These are phyloP conservation scores for Amphipoea oculea DNA, from an alignment of 2,888 invertebrate species.

Conservation along the genomic window DNA sequence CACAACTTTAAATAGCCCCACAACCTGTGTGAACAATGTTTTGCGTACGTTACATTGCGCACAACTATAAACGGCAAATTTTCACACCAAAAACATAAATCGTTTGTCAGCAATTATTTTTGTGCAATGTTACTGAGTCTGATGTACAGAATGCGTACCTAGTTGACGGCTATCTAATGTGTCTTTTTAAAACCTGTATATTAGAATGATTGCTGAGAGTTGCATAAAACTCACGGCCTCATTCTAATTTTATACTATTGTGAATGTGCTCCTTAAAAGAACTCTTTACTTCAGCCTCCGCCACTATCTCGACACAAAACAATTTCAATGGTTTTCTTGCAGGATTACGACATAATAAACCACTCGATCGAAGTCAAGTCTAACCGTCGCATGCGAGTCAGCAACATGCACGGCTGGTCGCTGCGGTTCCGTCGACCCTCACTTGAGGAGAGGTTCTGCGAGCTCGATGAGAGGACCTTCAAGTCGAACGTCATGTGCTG, in stretches of 20 bases:
- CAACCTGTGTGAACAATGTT: too few species aligned
- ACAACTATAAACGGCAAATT: too few species aligned
- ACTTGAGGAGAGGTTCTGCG: conserved; percentile 96
- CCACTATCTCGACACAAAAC: neutral
- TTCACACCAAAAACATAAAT: too few species aligned
- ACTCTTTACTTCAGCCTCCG: neutral
- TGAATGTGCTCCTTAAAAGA: neutral
- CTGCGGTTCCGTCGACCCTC: conserved; percentile 95
- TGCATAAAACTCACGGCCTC: neutral
- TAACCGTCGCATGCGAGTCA: conserved; percentile 96
- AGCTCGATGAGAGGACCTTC: conserved; percentile 97
- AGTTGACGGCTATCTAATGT: too few species aligned
- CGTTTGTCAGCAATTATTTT: too few species aligned
- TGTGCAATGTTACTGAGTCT: too few species aligned
- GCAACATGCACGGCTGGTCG: conserved; percentile 96
- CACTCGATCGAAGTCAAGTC: conserved; percentile 97
- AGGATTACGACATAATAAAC: conserved; percentile 95
- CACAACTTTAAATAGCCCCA: too few species aligned
- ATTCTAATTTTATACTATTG: neutral
- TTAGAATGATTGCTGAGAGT: neutral
- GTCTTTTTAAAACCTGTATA: neutral
- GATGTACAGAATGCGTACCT: too few species aligned
- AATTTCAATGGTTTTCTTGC: conserved; percentile 49
- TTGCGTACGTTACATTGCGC: too few species aligned
- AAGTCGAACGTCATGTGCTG: conserved; percentile 98